Conservation (phyloP, 2,888 invertebrate species). For the Sympetrum striolatum region DNA sequence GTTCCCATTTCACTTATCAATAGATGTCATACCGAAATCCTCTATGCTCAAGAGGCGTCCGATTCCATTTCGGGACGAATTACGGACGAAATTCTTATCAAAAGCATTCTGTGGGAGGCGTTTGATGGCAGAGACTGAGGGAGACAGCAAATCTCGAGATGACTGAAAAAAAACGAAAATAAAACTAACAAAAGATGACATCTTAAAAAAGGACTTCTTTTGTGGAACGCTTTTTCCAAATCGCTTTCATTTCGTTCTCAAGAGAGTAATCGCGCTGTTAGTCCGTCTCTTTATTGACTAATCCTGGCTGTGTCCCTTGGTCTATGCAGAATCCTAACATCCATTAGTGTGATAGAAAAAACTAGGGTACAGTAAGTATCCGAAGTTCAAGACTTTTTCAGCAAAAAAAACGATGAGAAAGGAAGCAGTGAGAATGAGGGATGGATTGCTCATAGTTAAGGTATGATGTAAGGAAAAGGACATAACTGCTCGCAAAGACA, state of each 20-base stretch:
- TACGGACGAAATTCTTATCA: background rate
- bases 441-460: too few species aligned
- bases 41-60: background rate
- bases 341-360: too few species aligned
- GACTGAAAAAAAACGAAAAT: background rate
- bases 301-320: too few species aligned
- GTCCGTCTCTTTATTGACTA: background rate
- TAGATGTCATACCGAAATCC: too few species aligned
- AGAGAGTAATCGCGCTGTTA: slow-evolving; percentile 14
- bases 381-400: too few species aligned
- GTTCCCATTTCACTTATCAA: too few species aligned
- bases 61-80: background rate
- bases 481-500: too few species aligned
- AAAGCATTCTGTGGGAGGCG: background rate
- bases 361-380: too few species aligned
- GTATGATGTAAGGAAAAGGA: too few species aligned
- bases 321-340: too few species aligned
- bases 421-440: too few species aligned
- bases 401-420: too few species aligned
- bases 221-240: background rate
- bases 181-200: background rate
- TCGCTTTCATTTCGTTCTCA: slow-evolving; percentile 17
- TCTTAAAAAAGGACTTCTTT: background rate
- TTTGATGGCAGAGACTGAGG: background rate
- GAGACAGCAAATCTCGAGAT: background rate